Conservation (phyloP, 2,888 invertebrate genomes). For the Melanostoma scalare region DNA sequence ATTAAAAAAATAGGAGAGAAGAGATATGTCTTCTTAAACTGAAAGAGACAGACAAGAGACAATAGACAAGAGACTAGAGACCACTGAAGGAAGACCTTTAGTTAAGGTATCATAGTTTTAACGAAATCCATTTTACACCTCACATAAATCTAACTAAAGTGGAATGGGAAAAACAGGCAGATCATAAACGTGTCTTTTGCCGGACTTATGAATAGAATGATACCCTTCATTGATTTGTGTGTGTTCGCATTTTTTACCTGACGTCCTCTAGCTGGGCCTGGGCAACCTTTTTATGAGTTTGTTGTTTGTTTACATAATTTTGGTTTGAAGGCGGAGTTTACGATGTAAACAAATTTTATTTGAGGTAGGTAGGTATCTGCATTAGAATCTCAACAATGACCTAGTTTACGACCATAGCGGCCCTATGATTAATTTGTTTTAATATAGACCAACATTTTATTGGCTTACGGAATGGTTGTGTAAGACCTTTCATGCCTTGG, state of each 20-base stretch:
- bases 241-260: conserved; percentile 40
- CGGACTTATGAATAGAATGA: conserved; percentile 38
- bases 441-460: neutral
- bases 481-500: too few species aligned
- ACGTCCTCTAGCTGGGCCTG: conserved; percentile 31
- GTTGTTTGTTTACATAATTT: conserved; percentile 60
- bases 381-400: conserved; percentile 15
- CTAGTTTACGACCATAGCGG: conserved; percentile 29
- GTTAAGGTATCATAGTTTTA: too few species aligned
- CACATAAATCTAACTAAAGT: neutral
- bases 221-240: conserved; percentile 48
- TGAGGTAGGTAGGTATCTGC: conserved; percentile 30
- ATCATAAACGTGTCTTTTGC: conserved; percentile 33
- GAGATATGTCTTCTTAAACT: too few species aligned
- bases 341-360: conserved; percentile 49
- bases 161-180: neutral
- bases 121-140: neutral
- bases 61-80: too few species aligned
- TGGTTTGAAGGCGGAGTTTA: conserved; percentile 62
- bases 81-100: too few species aligned
- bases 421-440: conserved; percentile 8
- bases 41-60: too few species aligned
- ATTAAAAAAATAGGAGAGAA: too few species aligned
- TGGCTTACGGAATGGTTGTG: neutral
- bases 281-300: conserved; percentile 49